phyloP scores from a whole-genome alignment of 2,888 invertebrate genomes.

The Tenthredo distinguenda region DNA sequence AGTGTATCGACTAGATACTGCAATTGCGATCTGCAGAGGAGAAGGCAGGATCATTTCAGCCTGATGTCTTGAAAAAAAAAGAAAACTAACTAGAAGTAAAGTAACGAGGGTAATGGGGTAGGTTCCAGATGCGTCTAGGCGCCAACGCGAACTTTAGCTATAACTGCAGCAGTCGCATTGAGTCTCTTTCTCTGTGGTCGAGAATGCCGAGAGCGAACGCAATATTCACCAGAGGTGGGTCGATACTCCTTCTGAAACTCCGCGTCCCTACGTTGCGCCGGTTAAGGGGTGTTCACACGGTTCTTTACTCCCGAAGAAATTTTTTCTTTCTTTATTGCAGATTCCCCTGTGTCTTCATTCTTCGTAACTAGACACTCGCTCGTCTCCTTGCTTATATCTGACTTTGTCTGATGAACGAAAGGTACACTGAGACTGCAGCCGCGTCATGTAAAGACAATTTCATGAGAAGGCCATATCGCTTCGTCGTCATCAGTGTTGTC shows the following conservation, averaged over 20 bases:
- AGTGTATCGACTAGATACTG: neutral
- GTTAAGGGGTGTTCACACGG: constrained; percentile 42
- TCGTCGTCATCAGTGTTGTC: neutral
- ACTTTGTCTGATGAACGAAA: neutral
- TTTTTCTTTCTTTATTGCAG: neutral
- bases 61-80: neutral
- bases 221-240: constrained; percentile 26
- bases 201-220: constrained; percentile 3
- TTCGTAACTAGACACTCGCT: neutral
- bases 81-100: constrained; percentile 3
- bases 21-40: constrained; percentile 1
- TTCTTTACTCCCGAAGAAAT: constrained; percentile 18
- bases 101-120: constrained; percentile 21
- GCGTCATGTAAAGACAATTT: neutral
- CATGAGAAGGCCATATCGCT: neutral
- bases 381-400: neutral
- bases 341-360: neutral
- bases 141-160: constrained; percentile 25
- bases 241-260: constrained; percentile 34
- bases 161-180: constrained; percentile 33
- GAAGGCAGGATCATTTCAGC: neutral
- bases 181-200: constrained; percentile 30
- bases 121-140: constrained; percentile 23
- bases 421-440: neutral
- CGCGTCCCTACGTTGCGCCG: constrained; percentile 27